Percentiles rank a stretch among this genome's conserved stretches.
These are phyloP conservation scores for Cordylochernes scorpioides DNA, from an alignment of 2,888 invertebrate species.

Conservation along the genomic window DNA sequence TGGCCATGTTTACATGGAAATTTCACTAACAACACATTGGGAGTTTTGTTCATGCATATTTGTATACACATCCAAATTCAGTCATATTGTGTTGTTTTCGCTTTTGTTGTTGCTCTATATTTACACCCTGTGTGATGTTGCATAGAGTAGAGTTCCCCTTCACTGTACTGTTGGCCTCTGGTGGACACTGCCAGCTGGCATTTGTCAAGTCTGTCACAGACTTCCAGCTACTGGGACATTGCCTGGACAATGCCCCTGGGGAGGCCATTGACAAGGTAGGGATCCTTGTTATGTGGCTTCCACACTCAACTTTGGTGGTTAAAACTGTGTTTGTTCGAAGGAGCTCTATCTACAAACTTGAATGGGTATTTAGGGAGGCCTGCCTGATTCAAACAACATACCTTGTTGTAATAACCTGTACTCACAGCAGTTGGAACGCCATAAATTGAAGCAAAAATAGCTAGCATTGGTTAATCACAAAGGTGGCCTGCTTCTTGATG, in stretches of 20 bases:
- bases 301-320: constrained; percentile 2
- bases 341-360: background rate
- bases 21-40: too few species aligned
- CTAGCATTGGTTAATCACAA: too few species aligned
- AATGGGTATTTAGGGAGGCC: too few species aligned
- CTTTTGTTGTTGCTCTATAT: constrained; percentile 2
- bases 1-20: too few species aligned
- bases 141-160: constrained; percentile 39
- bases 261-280: constrained; percentile 69
- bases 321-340: constrained; percentile 1
- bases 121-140: background rate
- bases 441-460: too few species aligned
- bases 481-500: too few species aligned
- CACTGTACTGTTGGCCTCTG: constrained; percentile 63
- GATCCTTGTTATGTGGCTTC: background rate
- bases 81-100: constrained; percentile 3
- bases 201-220: constrained; percentile 31
- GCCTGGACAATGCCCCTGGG: constrained; percentile 64
- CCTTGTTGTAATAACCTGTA: too few species aligned
- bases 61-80: background rate
- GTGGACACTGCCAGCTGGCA: constrained; percentile 47
- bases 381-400: too few species aligned
- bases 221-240: constrained; percentile 50
- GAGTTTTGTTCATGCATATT: too few species aligned
- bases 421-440: too few species aligned